phyloP scores from a whole-genome alignment of 2,888 invertebrate species.

The Osmoderma eremita region DNA sequence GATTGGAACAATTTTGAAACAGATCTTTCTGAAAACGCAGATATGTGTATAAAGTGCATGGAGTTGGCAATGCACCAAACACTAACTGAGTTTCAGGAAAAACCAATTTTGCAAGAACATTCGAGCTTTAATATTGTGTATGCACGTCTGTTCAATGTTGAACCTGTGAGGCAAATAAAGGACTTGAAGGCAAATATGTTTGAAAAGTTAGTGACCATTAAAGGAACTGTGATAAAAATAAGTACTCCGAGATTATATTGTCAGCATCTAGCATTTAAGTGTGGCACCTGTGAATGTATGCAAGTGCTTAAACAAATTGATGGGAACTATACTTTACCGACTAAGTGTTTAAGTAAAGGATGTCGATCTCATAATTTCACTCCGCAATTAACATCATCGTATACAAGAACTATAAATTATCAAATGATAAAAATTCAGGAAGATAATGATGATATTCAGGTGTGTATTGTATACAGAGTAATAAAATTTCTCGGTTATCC shows the following conservation, averaged over 20 bases:
- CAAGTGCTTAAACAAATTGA: slow-evolving; percentile 75
- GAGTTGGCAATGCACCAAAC: slow-evolving; percentile 85
- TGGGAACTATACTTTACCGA: slow-evolving; percentile 71
- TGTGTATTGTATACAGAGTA: slow-evolving; percentile 55
- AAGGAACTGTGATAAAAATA: slow-evolving; percentile 87
- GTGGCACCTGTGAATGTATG: slow-evolving; percentile 72
- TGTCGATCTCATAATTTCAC: slow-evolving; percentile 73
- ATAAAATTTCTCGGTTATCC: too few relatives aligned
- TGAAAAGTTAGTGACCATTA: slow-evolving; percentile 81
- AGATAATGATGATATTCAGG: slow-evolving; percentile 74
- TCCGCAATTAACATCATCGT: slow-evolving; percentile 72
- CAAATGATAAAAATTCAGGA: slow-evolving; percentile 88
- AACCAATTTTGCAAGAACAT: slow-evolving; percentile 52
- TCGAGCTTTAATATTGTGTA: slow-evolving; percentile 61
- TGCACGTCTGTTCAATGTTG: slow-evolving; percentile 72
- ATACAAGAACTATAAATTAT: slow-evolving; percentile 79
- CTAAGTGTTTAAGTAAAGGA: slow-evolving; percentile 67
- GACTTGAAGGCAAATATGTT: slow-evolving; percentile 78
- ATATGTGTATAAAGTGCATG: slow-evolving; percentile 74
- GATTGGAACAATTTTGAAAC: slow-evolving; percentile 67
- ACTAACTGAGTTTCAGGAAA: slow-evolving; percentile 55
- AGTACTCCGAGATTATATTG: slow-evolving; percentile 79
- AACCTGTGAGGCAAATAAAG: slow-evolving; percentile 73
- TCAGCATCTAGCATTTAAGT: slow-evolving; percentile 82
- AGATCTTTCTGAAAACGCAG: slow-evolving; percentile 76